Percentiles rank a stretch among this genome's conserved stretches.
Evolutionary conservation across 1,140 invertebrate genomes (phyloP).

Genomic region (Sminthurides bifidus): DNA sequence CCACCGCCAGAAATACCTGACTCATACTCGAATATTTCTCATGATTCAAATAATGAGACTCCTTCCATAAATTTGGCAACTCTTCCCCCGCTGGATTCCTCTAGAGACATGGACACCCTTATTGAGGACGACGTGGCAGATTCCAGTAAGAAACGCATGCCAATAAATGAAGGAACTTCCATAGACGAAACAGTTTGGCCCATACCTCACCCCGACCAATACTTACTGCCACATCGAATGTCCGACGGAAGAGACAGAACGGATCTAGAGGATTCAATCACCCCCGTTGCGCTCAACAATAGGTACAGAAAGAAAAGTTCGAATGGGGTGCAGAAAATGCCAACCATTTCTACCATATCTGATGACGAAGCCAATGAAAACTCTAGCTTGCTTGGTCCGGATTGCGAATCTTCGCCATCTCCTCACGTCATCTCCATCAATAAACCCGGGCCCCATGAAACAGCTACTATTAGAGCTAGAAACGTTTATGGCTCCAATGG

Average conservation of each 20-base stretch:
- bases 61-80: conserved; percentile 23
- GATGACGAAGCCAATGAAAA: conserved; percentile 31
- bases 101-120: conserved; percentile 24
- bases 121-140: conserved; percentile 22
- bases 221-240: conserved; percentile 16
- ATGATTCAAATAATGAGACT: conserved; percentile 27
- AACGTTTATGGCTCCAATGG: no score
- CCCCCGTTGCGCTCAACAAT: conserved; percentile 23
- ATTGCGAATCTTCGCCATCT: neutral
- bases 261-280: conserved; percentile 7
- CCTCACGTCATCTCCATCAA: no score
- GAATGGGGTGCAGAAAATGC: no score
- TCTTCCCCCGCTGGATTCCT: conserved; percentile 21
- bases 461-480: no score
- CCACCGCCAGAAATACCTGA: conserved; percentile 29
- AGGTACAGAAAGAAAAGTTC: conserved; percentile 20
- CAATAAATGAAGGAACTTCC: conserved; percentile 20
- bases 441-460: no score
- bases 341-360: conserved; percentile 12
- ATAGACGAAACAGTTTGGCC: conserved; percentile 15
- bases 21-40: conserved; percentile 24
- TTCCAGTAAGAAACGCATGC: neutral
- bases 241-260: conserved; percentile 9
- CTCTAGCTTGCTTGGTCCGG: conserved; percentile 18
- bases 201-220: conserved; percentile 26